A percentile compares a stretch with the other conserved stretches of the same genome.
phyloP scores from a whole-genome alignment of 2,113 vertebrate species.

The Telmatochromis sp. region DNA sequence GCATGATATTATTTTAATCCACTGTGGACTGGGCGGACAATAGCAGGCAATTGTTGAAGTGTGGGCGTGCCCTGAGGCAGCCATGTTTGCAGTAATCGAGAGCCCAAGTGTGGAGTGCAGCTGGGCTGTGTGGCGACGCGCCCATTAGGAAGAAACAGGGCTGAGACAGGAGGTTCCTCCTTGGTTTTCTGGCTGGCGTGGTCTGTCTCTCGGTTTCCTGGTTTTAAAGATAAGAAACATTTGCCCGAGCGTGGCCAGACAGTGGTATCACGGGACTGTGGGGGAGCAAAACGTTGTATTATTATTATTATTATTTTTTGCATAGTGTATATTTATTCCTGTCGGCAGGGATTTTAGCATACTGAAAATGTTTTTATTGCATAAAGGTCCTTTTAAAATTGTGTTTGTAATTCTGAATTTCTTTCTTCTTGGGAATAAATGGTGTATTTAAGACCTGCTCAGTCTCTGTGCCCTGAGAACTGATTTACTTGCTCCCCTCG shows the following conservation, averaged over 20 bases:
- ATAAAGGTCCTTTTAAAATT: background rate
- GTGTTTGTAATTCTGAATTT: background rate
- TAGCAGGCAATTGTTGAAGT: background rate
- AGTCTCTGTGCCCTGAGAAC: background rate
- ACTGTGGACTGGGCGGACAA: background rate
- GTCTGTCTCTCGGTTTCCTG: background rate
- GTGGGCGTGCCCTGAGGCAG: background rate
- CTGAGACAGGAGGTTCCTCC: background rate
- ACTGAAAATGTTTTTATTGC: background rate
- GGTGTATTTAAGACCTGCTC: background rate
- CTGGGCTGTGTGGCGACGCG: rapidly evolving
- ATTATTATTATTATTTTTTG: rapidly evolving
- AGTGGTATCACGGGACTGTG: background rate
- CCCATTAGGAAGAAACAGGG: background rate
- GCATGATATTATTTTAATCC: background rate
- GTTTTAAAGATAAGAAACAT: background rate
- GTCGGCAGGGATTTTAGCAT: background rate
- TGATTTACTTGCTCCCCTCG: background rate
- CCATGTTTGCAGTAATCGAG: background rate
- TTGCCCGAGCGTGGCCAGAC: background rate
- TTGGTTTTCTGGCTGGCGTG: background rate
- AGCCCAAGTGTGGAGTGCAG: background rate
- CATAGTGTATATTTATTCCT: background rate
- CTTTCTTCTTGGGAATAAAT: background rate
- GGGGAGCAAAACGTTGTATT: background rate